Evolutionary conservation across 1,140 invertebrate species (phyloP).

Genomic region (Cyrtorhinus lividipennis): DNA sequence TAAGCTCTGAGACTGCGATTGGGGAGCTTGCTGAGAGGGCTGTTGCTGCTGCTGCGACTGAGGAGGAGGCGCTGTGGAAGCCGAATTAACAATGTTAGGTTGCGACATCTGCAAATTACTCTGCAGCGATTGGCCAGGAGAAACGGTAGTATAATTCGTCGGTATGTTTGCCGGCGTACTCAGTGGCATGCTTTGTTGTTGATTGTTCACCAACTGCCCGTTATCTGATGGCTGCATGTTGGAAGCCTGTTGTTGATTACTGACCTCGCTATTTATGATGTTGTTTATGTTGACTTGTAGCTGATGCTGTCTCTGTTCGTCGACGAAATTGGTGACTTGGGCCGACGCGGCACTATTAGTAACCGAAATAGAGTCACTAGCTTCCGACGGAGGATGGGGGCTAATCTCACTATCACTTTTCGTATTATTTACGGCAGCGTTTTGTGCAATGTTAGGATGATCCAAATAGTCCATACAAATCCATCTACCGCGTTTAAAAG

Average conservation of each 20-base stretch:
- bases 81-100: slow-evolving; percentile 29
- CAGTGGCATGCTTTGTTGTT: slow-evolving; percentile 29
- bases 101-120: slow-evolving; percentile 27
- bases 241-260: not conserved
- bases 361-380: not conserved
- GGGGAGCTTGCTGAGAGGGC: slow-evolving; percentile 33
- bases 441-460: slow-evolving; percentile 7
- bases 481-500: slow-evolving; percentile 86
- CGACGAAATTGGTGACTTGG: not conserved
- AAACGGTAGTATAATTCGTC: slow-evolving; percentile 22
- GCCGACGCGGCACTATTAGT: not conserved
- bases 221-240: slow-evolving; percentile 18
- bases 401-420: slow-evolving; percentile 1
- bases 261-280: slow-evolving; percentile 15
- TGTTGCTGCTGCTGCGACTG: slow-evolving; percentile 32
- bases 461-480: slow-evolving; percentile 91
- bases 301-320: slow-evolving; percentile 13
- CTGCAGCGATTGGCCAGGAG: slow-evolving; percentile 28
- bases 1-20: slow-evolving; percentile 28
- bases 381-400: not conserved
- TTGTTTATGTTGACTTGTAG: slow-evolving; percentile 14
- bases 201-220: slow-evolving; percentile 20
- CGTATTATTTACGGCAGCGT: not conserved
- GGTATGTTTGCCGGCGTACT: slow-evolving; percentile 25
- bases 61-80: slow-evolving; percentile 27